Evolutionary conservation across 2,888 invertebrate genomes (phyloP).

Genomic region (Dorcus parallelipipedus): DNA sequence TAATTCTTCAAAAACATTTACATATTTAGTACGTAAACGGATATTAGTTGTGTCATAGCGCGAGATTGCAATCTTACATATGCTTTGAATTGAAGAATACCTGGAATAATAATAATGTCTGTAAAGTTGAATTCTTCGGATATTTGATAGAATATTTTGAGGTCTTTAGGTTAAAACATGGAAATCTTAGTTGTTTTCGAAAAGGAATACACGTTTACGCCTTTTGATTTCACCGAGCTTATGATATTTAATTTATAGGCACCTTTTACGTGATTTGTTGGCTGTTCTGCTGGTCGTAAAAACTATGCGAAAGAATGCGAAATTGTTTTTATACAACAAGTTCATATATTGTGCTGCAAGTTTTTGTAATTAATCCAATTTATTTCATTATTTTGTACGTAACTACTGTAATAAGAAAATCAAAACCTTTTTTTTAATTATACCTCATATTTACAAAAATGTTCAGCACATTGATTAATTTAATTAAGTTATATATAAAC

Average conservation of each 20-base stretch:
- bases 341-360: background rate
- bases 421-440: too few relatives aligned
- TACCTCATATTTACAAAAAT: too few relatives aligned
- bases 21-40: too few relatives aligned
- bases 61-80: slow-evolving; percentile 7
- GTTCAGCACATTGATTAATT: too few relatives aligned
- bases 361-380: too few relatives aligned
- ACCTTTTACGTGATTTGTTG: slow-evolving; percentile 1
- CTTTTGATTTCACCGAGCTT: background rate
- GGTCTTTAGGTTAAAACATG: background rate
- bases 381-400: too few relatives aligned
- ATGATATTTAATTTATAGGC: background rate
- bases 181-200: background rate
- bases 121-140: slow-evolving; percentile 1
- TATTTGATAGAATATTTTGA: slow-evolving; percentile 3
- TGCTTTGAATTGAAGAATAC: slow-evolving; percentile 3
- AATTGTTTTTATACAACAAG: background rate
- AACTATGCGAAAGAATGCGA: background rate
- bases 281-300: background rate
- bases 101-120: slow-evolving; percentile 7
- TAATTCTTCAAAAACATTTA: too few relatives aligned
- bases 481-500: too few relatives aligned
- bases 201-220: background rate
- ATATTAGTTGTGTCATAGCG: background rate
- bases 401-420: too few relatives aligned